phyloP scores from a whole-genome alignment of 2,113 vertebrate species.

The Takifugu bimaculatus region DNA sequence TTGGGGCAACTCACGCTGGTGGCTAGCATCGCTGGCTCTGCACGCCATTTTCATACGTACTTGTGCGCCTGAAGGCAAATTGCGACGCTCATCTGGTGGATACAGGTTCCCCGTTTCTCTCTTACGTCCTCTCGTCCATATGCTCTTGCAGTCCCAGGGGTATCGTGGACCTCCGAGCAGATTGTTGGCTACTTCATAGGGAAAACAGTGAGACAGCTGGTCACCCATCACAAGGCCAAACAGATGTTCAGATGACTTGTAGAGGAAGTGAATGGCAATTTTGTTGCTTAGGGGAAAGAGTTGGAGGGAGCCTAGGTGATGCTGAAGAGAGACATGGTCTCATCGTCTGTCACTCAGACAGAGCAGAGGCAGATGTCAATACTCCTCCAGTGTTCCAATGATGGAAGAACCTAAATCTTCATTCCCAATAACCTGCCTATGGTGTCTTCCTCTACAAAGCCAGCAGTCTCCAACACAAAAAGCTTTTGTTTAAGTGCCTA shows the following conservation, averaged over 20 bases:
- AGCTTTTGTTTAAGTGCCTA: no score
- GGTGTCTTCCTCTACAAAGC: slow-evolving; percentile 26
- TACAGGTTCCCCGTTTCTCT: slow-evolving; percentile 27
- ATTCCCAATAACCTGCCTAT: slow-evolving; percentile 42
- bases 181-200: slow-evolving; percentile 61
- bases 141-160: slow-evolving; percentile 46
- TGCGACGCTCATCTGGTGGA: slow-evolving; percentile 49
- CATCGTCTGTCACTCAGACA: neutral
- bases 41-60: slow-evolving; percentile 42
- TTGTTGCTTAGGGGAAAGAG: neutral
- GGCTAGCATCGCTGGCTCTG: slow-evolving; percentile 40
- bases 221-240: slow-evolving; percentile 59
- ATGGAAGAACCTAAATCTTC: slow-evolving; percentile 39
- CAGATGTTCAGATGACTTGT: slow-evolving; percentile 68
- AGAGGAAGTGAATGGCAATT: slow-evolving; percentile 40
- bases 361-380: neutral
- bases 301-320: slow-evolving; percentile 16
- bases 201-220: slow-evolving; percentile 63
- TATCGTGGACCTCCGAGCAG: slow-evolving; percentile 57
- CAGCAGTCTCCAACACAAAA: neutral
- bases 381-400: slow-evolving; percentile 1
- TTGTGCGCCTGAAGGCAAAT: slow-evolving; percentile 50
- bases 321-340: slow-evolving; percentile 1
- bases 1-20: slow-evolving; percentile 22
- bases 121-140: slow-evolving; percentile 47